phyloP scores from a whole-genome alignment of 2,113 vertebrate species.

The Megaceryle maxima region DNA sequence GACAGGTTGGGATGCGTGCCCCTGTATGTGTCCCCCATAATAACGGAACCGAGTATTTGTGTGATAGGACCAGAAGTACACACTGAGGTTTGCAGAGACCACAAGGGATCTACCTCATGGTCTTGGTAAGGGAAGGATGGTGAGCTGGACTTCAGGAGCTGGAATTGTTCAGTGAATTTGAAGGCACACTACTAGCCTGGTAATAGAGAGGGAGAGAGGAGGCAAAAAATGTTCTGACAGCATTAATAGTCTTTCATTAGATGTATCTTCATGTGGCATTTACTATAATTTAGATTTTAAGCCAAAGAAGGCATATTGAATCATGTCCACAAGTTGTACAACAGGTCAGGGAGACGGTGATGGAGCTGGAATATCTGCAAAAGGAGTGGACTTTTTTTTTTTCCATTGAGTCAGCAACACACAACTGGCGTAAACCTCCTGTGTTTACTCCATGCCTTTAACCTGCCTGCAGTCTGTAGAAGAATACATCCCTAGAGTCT shows the following conservation, averaged over 20 bases:
- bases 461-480: background rate
- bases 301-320: background rate
- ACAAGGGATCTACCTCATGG: background rate
- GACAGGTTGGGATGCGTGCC: background rate
- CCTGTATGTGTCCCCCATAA: background rate
- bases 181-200: background rate
- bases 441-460: background rate
- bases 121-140: background rate
- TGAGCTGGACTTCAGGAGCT: background rate
- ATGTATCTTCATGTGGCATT: background rate
- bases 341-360: background rate
- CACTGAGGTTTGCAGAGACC: background rate
- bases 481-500: background rate
- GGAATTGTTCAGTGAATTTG: background rate
- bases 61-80: background rate
- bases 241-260: background rate
- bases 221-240: background rate
- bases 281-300: background rate
- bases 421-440: background rate
- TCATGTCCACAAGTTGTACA: background rate
- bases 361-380: background rate
- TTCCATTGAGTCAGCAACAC: background rate
- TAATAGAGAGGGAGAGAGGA: background rate
- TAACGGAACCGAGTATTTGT: background rate
- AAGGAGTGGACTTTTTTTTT: background rate